Evolutionary conservation across 2,113 vertebrate species (phyloP).

Genomic region (Thunnus thynnus): DNA sequence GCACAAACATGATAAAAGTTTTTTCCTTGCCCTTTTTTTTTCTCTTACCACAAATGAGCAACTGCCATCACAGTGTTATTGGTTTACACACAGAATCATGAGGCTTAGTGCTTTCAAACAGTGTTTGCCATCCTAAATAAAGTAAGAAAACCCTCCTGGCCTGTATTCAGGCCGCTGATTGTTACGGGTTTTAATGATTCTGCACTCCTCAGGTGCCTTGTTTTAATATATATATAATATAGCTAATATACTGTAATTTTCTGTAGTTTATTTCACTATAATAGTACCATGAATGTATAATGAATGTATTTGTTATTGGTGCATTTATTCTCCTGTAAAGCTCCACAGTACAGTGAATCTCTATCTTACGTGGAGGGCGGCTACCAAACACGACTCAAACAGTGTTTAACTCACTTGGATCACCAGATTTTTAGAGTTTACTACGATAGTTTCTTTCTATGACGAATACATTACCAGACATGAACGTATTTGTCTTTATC

Average conservation of each 20-base stretch:
- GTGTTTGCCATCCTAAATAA: background rate
- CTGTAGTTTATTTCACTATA: constrained; percentile 29
- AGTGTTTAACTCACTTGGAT: background rate
- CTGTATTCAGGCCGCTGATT: background rate
- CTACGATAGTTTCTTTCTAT: background rate
- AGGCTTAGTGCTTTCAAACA: background rate
- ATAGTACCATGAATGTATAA: background rate
- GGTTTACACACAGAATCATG: background rate
- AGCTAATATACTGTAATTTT: background rate
- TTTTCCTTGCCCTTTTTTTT: too few species aligned
- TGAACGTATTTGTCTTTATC: background rate
- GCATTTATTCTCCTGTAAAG: constrained; percentile 21
- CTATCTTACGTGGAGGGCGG: too few species aligned
- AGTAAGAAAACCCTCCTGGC: background rate
- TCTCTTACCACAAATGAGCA: background rate
- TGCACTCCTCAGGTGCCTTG: constrained; percentile 10
- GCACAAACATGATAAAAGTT: too few species aligned
- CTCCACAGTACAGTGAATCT: background rate
- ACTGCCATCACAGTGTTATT: background rate
- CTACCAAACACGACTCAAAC: background rate
- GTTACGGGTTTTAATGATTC: background rate
- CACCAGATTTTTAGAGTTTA: background rate
- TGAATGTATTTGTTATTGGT: constrained; percentile 68
- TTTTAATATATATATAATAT: background rate
- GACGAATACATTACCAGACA: background rate